A percentile compares a stretch with the other conserved stretches of the same genome.
Evolutionary conservation across 2,113 vertebrate species (phyloP).

Genomic region (Heliornis fulica): DNA sequence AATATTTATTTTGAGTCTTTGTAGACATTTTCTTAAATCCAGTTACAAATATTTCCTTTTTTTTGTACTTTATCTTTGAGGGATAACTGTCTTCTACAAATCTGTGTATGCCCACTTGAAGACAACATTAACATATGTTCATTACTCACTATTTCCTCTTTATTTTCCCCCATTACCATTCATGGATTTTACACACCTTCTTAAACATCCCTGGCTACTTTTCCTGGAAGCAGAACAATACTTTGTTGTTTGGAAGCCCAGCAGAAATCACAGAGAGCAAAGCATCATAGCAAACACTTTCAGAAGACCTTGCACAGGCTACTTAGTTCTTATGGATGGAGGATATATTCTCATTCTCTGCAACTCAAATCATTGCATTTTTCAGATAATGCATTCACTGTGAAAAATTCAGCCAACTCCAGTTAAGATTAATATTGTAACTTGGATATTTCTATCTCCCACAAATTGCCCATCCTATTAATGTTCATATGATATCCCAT

Average conservation of each 20-base stretch:
- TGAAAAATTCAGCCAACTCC: not conserved
- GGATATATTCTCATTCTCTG: not conserved
- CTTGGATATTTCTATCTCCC: constrained; percentile 3
- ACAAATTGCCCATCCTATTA: not conserved
- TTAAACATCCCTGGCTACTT: not conserved
- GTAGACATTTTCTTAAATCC: not conserved
- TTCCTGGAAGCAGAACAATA: not conserved
- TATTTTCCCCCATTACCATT: not conserved
- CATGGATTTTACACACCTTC: not conserved
- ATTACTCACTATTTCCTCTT: not conserved
- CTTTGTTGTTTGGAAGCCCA: not conserved
- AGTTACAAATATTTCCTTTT: not conserved
- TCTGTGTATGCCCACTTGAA: not conserved
- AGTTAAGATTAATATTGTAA: not conserved
- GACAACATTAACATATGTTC: not conserved
- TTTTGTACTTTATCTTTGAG: not conserved
- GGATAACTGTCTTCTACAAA: not conserved
- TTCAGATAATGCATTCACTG: not conserved
- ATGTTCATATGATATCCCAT: not conserved
- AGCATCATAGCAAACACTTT: not conserved
- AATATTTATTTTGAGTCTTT: not conserved
- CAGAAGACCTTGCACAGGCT: not conserved
- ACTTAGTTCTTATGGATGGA: not conserved
- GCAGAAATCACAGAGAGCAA: not conserved
- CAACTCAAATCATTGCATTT: not conserved